These are phyloP conservation scores for Apteryx owenii DNA, from an alignment of 2,113 vertebrate species.

Conservation along the genomic window DNA sequence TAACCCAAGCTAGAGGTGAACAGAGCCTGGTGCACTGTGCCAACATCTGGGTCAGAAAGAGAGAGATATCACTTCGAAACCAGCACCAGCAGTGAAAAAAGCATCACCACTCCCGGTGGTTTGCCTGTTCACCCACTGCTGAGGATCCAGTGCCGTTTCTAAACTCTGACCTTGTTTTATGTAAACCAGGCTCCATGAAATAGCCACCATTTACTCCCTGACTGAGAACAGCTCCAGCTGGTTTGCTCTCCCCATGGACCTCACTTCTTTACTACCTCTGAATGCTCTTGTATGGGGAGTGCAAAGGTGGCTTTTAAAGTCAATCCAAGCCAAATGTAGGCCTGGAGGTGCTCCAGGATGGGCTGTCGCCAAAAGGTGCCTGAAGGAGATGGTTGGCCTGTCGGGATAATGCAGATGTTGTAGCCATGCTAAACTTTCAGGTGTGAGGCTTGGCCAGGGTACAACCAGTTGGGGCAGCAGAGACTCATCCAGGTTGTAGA, in stretches of 20 bases:
- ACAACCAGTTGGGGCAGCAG: not conserved
- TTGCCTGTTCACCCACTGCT: not conserved
- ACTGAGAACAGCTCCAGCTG: not conserved
- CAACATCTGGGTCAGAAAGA: slow-evolving; percentile 24
- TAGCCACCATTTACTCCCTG: not conserved
- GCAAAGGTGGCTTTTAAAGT: not conserved
- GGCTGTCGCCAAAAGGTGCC: not conserved
- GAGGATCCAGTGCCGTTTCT: fast-evolving
- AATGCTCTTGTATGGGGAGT: not conserved
- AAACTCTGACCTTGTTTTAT: not conserved
- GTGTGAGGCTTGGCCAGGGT: not conserved
- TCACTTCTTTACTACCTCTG: not conserved
- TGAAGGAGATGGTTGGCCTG: not conserved
- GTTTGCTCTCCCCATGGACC: not conserved
- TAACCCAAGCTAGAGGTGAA: not conserved
- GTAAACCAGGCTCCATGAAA: not conserved
- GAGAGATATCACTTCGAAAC: slow-evolving; percentile 2
- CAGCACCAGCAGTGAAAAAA: not conserved
- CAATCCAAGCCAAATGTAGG: not conserved
- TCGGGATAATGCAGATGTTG: not conserved
- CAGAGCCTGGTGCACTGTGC: not conserved
- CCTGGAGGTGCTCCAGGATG: not conserved
- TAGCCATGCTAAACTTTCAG: not conserved
- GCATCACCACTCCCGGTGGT: not conserved
- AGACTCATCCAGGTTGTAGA: not conserved